Evolutionary conservation across 2,113 vertebrate species (phyloP), one percentile per base, ranked within the genome.

Genomic region (Anarhynchus alexandrinus): DNA sequence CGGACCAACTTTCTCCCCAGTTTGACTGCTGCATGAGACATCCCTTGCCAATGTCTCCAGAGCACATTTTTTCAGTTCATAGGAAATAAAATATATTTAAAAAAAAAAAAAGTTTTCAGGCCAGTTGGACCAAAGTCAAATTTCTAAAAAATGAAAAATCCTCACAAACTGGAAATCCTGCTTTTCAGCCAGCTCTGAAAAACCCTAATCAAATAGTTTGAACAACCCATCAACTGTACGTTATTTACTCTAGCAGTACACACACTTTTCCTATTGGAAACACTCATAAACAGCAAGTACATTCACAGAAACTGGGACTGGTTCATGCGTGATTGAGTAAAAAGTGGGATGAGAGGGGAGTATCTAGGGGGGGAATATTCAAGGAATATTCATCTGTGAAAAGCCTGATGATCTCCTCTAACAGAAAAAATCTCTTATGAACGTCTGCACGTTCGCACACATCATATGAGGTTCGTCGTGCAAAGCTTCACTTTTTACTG

Each of bases 131-230:
- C 17, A 38, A 69, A 67, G 65, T 54, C 43, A 93, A 69, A 58
- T 66, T 77, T 57, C 54, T 70, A 26, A 69, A 87, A 94, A 82
- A 82, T 29, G 1, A 57, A 61, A 76, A 64, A 36, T 25, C 40
- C 42, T 66, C 26, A 73, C 26, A 83, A 88, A 45, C 18, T 86
- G 85, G 54, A 94, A 92, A 90, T n/a, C 27, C 22, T 58, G 20
- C 27, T 90, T 82, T 92, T 90, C 71, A 74, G 71, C 62, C 93
- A 94, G 38, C 51, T 90, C 74, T 86, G 54, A 69, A 94, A 96
- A 93, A 2, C 4, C 43, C 34, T 84, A 74, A 93, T 78, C 87
- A 86, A 88, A 82, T 21, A 82, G 51, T 74, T 34, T 71, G 22
- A 94, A 93, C 93, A 95, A 45, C 32, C 64, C 70, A 59, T 52